These are phyloP conservation scores for Ylistrum balloti DNA, from an alignment of 1,140 invertebrate genomes.

Conservation along the genomic window DNA sequence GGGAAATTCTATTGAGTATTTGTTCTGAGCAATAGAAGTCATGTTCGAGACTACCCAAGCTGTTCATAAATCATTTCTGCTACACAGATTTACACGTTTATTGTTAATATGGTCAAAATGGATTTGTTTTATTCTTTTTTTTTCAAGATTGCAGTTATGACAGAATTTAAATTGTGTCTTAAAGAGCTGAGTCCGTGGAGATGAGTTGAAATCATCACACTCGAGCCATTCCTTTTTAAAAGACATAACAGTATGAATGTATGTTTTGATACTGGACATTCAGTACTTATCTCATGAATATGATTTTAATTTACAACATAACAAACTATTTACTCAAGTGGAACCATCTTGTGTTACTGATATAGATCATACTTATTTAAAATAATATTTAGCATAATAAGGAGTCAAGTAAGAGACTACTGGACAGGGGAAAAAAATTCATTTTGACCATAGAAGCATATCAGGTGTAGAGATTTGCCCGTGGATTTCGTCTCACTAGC, in stretches of 20 bases:
- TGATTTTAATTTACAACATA: background rate
- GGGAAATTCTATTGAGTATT: background rate
- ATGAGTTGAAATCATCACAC: background rate
- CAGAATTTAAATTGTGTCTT: too few relatives aligned
- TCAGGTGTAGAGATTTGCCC: background rate
- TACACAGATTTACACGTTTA: background rate
- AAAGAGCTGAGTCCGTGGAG: background rate
- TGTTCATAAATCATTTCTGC: background rate
- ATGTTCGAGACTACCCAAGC: background rate
- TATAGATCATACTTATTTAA: background rate
- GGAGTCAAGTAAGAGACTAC: background rate
- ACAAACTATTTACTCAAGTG: background rate
- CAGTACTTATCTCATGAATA: background rate
- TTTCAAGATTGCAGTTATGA: background rate
- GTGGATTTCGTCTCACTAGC: background rate
- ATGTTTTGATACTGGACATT: too few relatives aligned
- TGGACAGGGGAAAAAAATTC: background rate
- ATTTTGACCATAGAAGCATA: background rate
- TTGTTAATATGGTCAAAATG: background rate
- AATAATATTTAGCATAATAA: background rate
- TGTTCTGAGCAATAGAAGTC: background rate
- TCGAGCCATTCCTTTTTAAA: too few relatives aligned
- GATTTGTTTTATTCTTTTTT: background rate
- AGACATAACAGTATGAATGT: too few relatives aligned
- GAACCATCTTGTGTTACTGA: conserved; percentile 5